Conservation (phyloP, 1,140 invertebrate species). For the Mactra quadrangularis region DNA sequence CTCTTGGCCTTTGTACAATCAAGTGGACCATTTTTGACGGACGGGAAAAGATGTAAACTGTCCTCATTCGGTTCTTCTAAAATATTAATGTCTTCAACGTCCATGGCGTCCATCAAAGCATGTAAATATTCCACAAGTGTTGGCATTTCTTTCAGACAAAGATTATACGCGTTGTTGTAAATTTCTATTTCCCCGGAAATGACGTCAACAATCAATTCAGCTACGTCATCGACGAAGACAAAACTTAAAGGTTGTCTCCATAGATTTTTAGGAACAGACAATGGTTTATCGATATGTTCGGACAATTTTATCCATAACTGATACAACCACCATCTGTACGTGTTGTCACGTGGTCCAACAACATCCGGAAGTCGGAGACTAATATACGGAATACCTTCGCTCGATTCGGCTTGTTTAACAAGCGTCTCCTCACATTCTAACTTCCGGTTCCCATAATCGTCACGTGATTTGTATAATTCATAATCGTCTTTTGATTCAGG, state of each 20-base stretch:
- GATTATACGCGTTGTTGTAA: slow-evolving; percentile 83
- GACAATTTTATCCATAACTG: slow-evolving; percentile 84
- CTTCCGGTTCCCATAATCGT: slow-evolving; percentile 84
- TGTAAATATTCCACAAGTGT: slow-evolving; percentile 78
- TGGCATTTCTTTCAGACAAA: slow-evolving; percentile 80
- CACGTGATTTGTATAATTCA: slow-evolving; percentile 72
- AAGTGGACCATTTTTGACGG: slow-evolving; percentile 83
- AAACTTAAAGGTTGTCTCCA: slow-evolving; percentile 81
- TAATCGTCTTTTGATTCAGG: slow-evolving; percentile 75
- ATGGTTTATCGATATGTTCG: slow-evolving; percentile 72
- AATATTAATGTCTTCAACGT: slow-evolving; percentile 71
- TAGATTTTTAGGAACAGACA: slow-evolving; percentile 80
- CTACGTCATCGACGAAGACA: slow-evolving; percentile 84
- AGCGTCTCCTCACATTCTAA: slow-evolving; percentile 83
- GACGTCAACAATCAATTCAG: slow-evolving; percentile 76
- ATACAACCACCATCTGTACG: slow-evolving; percentile 85
- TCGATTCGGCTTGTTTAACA: slow-evolving; percentile 60
- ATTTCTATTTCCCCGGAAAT: slow-evolving; percentile 66
- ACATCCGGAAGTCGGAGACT: slow-evolving; percentile 85
- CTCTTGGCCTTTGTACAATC: slow-evolving; percentile 81
- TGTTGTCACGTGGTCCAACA: slow-evolving; percentile 84
- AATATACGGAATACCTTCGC: slow-evolving; percentile 80
- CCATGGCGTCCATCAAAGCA: slow-evolving; percentile 72
- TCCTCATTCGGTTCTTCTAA: slow-evolving; percentile 68
- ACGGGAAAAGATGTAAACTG: slow-evolving; percentile 83